A percentile compares a stretch with the other conserved stretches of the same genome.
These are phyloP conservation scores for Boloria euphrosyne DNA, from an alignment of 2,888 invertebrate species.

Conservation along the genomic window DNA sequence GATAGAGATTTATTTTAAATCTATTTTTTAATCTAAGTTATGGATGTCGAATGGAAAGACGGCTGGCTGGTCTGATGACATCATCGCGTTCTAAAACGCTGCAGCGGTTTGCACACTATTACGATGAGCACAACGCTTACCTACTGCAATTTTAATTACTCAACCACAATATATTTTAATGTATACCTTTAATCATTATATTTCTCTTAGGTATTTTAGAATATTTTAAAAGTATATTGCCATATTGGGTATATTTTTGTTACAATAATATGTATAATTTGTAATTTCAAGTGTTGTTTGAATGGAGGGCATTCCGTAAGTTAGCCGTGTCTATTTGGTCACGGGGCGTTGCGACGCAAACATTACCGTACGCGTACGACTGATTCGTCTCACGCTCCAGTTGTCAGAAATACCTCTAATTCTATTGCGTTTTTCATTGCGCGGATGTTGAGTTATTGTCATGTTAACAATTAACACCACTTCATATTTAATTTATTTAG, in stretches of 20 bases:
- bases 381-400: conserved; percentile 80
- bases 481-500: neutral
- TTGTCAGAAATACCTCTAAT: conserved; percentile 75
- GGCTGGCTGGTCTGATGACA: conserved; percentile 56
- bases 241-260: neutral
- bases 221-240: neutral
- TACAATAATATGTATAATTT: neutral
- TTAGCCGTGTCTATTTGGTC: conserved; percentile 62
- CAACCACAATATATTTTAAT: conserved; percentile 42
- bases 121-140: conserved; percentile 52
- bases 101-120: conserved; percentile 55
- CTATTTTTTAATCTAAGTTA: conserved; percentile 51
- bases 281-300: conserved; percentile 42
- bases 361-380: conserved; percentile 66
- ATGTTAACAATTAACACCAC: conserved; percentile 43
- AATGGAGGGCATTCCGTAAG: conserved; percentile 55
- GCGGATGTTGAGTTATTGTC: conserved; percentile 54
- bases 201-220: neutral
- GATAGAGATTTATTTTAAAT: conserved; percentile 22
- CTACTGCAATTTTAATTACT: conserved; percentile 46
- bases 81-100: conserved; percentile 49
- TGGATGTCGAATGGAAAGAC: conserved; percentile 43
- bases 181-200: neutral
- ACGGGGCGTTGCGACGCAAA: conserved; percentile 67
- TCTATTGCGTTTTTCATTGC: conserved; percentile 67